Evolutionary conservation across 1,140 invertebrate species (phyloP).

Genomic region (Aphaenogaster ashmeadi): DNA sequence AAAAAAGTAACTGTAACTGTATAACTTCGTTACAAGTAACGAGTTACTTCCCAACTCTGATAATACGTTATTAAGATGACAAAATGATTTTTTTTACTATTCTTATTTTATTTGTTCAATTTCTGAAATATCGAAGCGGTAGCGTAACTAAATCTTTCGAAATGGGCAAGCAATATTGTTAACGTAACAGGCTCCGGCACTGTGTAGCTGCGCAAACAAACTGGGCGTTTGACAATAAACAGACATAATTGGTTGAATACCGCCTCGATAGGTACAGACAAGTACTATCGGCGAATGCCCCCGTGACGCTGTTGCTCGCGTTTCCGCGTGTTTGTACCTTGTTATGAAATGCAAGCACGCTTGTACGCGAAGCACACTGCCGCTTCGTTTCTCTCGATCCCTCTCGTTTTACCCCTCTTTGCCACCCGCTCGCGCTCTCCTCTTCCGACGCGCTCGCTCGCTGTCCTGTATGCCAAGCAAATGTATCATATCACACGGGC

Average conservation of each 20-base stretch:
- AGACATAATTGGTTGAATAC: constrained; percentile 80
- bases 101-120: not conserved
- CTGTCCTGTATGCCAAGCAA: constrained; percentile 81
- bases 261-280: constrained; percentile 76
- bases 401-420: constrained; percentile 57
- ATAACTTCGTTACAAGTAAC: too few relatives aligned
- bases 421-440: constrained; percentile 40
- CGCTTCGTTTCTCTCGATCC: constrained; percentile 47
- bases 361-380: constrained; percentile 53
- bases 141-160: constrained; percentile 52
- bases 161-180: constrained; percentile 50
- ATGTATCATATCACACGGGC: constrained; percentile 83
- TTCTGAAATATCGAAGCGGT: not conserved
- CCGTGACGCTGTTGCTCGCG: constrained; percentile 54
- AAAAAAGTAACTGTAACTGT: too few relatives aligned
- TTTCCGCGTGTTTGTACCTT: constrained; percentile 76
- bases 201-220: constrained; percentile 65
- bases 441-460: constrained; percentile 58
- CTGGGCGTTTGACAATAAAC: constrained; percentile 76
- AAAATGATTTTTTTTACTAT: not conserved
- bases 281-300: constrained; percentile 74
- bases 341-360: constrained; percentile 79
- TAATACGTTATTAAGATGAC: not conserved
- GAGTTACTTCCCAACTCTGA: too few relatives aligned
- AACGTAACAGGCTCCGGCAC: constrained; percentile 23